Evolutionary conservation across 2,113 vertebrate species (phyloP).

Genomic region (Hippocampus zosterae): DNA sequence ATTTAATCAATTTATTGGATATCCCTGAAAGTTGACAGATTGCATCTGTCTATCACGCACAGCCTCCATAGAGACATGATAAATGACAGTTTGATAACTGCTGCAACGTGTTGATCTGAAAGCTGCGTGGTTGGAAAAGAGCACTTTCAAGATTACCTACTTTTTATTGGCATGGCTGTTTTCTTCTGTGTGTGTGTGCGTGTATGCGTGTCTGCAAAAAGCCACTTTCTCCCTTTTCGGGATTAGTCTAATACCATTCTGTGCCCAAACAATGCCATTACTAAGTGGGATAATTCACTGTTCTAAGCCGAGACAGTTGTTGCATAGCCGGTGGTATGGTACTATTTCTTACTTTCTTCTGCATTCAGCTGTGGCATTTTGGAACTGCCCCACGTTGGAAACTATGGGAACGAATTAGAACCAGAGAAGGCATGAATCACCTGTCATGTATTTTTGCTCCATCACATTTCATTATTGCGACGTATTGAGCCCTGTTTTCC

Average conservation of each 20-base stretch:
- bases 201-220: constrained; percentile 10
- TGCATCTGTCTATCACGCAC: background rate
- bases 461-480: background rate
- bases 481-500: background rate
- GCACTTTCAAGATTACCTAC: constrained; percentile 23
- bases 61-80: background rate
- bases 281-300: constrained; percentile 27
- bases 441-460: background rate
- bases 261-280: constrained; percentile 26
- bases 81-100: background rate
- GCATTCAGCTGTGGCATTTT: constrained; percentile 1
- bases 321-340: constrained; percentile 1
- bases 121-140: constrained; percentile 1
- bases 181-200: background rate
- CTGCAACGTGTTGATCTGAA: background rate
- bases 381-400: background rate
- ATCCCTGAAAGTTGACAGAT: background rate
- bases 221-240: constrained; percentile 34
- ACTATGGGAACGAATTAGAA: background rate
- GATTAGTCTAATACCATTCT: constrained; percentile 54
- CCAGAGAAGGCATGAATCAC: background rate
- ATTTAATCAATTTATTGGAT: background rate
- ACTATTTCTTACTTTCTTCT: background rate
- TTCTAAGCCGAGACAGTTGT: constrained; percentile 31
- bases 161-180: constrained; percentile 29